phyloP scores from a whole-genome alignment of 2,888 invertebrate genomes.

The Acanthococcus lagerstroemiae region DNA sequence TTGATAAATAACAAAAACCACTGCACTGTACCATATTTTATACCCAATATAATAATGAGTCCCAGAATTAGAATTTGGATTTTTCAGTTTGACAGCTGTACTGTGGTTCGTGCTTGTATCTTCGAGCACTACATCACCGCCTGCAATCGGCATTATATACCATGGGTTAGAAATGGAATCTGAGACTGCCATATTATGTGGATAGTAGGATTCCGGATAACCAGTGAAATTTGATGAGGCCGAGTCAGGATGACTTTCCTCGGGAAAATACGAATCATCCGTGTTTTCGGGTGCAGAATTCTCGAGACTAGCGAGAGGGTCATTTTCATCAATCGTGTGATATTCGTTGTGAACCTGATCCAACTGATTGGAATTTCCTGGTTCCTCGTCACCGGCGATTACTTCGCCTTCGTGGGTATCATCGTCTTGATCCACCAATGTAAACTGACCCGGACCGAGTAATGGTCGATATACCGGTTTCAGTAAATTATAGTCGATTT shows the following conservation, averaged over 20 bases:
- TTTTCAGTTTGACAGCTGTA: neutral
- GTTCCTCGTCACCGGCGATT: neutral
- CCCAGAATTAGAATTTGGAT: neutral
- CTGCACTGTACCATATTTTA: constrained; percentile 18
- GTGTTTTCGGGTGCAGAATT: neutral
- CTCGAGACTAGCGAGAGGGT: neutral
- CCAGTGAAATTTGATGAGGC: neutral
- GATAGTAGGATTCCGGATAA: constrained; percentile 5
- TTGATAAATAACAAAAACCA: constrained; percentile 17
- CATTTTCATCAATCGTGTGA: constrained; percentile 1
- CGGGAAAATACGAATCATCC: constrained; percentile 20
- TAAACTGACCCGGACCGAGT: constrained; percentile 1
- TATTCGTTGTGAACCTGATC: neutral
- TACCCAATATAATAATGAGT: constrained; percentile 16
- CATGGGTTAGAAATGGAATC: constrained; percentile 5
- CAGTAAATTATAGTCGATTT: neutral
- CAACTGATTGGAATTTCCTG: neutral
- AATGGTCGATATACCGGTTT: neutral
- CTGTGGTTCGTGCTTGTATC: neutral
- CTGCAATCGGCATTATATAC: neutral
- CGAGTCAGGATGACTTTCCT: neutral
- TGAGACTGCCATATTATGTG: no score
- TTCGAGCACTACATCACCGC: neutral
- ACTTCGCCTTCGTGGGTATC: constrained; percentile 27
- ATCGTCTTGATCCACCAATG: constrained; percentile 3